Base-by-base conservation (phyloP, 1,140 invertebrate species). In the Trialeurodes vaporariorum region DNA sequence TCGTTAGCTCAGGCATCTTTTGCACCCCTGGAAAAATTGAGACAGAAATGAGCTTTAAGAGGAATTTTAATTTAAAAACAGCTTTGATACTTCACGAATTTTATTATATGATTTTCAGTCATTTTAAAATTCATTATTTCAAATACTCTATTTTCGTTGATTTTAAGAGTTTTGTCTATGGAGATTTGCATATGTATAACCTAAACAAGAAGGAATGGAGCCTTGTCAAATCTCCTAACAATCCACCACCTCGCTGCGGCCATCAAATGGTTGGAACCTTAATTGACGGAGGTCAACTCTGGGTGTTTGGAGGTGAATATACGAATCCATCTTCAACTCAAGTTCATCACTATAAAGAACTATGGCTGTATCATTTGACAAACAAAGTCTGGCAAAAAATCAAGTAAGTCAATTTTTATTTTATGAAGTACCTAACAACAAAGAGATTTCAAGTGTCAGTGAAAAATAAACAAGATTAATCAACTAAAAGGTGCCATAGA, bases 301-400 rank as follows among this genome's bases (percentile, higher is more conserved):
- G 94, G 83, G 74, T 96, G 49, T 96, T 96, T 84, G 94, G 94
- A 24, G 94, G 94, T 5, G 94, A 98, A 81, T 96, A 91, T 80
- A 87, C 91, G 0, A 94, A 90, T 77, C 88, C 89, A 1, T 88
- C 89, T 0, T 91, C 96, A 75, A 88, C 89, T 27, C 94, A 96
- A 77, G 97, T 96, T 78, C 90, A 95, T 78, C 94, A 98, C 76
- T 97, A 94, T 75, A 88, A 87, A 77, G 94, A 98, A 77, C 80
- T 98, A 0, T 97, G 94, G 93, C 84, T 92, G 23, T 93, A 86
- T 75, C 86, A 89, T 75, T 76, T 90, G 5, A 83, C 83, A 61
- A 84, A 86, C 0, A 92, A 90, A 72, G 86, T 87, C 77, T 98
- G 94, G 94, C 87, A 94, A 72, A 94, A 95, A 81, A 84, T 95